These are phyloP conservation scores for Rotaria socialis DNA, from an alignment of 2,888 invertebrate genomes.

Conservation along the genomic window DNA sequence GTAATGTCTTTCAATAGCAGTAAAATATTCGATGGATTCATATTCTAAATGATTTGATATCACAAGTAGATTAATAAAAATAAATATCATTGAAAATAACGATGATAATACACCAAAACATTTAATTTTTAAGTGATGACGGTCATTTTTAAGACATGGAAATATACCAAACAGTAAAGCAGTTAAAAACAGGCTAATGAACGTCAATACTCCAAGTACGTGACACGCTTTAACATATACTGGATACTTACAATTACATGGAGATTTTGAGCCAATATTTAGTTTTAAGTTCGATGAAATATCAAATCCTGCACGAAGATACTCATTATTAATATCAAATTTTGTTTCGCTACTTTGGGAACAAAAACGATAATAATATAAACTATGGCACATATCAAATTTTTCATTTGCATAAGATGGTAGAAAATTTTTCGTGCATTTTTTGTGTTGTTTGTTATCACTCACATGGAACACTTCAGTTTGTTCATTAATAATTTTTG, in stretches of 20 bases:
- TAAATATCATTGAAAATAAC: not conserved
- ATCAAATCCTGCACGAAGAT: not conserved
- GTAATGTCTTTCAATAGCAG: constrained; percentile 15
- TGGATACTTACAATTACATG: not conserved
- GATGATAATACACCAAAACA: not conserved
- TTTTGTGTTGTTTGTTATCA: too few species aligned
- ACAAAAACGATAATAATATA: not conserved
- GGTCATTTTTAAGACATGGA: not conserved
- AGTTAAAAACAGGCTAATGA: not conserved
- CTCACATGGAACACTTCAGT: too few species aligned
- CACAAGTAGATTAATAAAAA: not conserved
- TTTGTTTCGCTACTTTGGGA: not conserved
- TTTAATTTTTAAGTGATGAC: not conserved
- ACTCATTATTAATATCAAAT: not conserved
- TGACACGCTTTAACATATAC: not conserved
- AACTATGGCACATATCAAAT: not conserved
- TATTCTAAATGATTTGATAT: not conserved
- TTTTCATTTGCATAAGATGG: not conserved
- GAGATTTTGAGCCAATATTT: not conserved
- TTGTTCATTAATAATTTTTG: too few species aligned
- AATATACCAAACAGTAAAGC: not conserved
- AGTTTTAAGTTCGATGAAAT: not conserved
- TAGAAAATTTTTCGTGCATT: not conserved
- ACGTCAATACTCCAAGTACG: not conserved
- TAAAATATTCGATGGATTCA: constrained; percentile 12